Base-by-base conservation (phyloP, 2,113 vertebrate genomes). In the Oreochromis tanganicae region DNA sequence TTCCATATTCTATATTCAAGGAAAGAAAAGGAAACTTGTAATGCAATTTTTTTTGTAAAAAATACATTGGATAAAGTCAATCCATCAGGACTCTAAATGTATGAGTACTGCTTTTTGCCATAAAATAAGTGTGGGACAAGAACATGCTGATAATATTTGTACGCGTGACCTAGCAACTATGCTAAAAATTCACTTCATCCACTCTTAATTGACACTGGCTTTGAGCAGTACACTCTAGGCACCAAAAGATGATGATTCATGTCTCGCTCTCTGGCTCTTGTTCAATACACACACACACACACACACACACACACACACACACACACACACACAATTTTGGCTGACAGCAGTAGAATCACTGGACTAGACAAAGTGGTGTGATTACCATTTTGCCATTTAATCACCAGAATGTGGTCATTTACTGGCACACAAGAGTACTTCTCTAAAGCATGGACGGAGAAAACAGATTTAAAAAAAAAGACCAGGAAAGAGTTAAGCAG, bases 191-290 rank as follows among this genome's bases (percentile, higher is more conserved):
- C 27, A 2, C 34, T 32, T 55, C 21, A 80, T 63, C 6, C 9
- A 7, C 32, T 52, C 3, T n/a, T 46, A 80, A 29, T 14, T 48
- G 12, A 19, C 14, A 48, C 1, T 2, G 43, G 71, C 24, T 50
- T 75, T 12, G 24, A 75, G 46, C 46, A 81, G 63, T 57, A 78
- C 78, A 90, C 43, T 43, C 27, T 46, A 32, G 73, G 36, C 52
- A 59, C 9, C 27, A 84, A 84, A 90, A 88, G 84, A 32, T 80
- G 50, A 87, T 87, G 79, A 88, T 85, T 90, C 82, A 87, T 81
- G 50, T 46, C 38, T 46, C 14, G 48, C 17, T 41, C 4, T 55
- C 29, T 89, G 56, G 43, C 73, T 21, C 5, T 82, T 21, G 32
- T 27, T 16, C 38, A 73, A 9, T 1, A 41, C 34, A 48, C 14